Evolutionary conservation across 2,113 vertebrate species (phyloP).

Genomic region (Isurus oxyrinchus): DNA sequence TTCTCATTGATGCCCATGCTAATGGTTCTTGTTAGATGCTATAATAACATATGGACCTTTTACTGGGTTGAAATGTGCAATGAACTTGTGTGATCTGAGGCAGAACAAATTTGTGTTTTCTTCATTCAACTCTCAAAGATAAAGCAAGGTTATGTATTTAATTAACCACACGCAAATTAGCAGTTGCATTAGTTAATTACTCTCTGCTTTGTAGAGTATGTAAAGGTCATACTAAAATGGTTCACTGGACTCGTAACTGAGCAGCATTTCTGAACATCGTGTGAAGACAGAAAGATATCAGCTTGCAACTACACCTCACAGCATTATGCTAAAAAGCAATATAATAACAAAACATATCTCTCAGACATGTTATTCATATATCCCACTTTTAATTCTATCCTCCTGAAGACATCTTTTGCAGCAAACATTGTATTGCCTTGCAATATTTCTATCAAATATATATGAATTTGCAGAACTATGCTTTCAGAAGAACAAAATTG

Average conservation of each 20-base stretch:
- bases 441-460: neutral
- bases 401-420: neutral
- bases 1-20: neutral
- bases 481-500: neutral
- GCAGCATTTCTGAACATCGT: neutral
- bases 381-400: neutral
- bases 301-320: neutral
- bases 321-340: neutral
- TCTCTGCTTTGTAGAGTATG: neutral
- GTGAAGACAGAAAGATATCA: neutral
- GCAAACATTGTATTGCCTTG: neutral
- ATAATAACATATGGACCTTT: neutral
- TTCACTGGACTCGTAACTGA: neutral
- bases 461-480: neutral
- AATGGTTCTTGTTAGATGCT: neutral
- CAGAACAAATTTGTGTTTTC: slow-evolving; percentile 12
- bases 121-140: slow-evolving; percentile 17
- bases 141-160: slow-evolving; percentile 13
- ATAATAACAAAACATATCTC: neutral
- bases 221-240: neutral
- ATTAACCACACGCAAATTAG: neutral
- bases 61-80: neutral
- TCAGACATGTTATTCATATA: neutral
- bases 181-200: slow-evolving; percentile 4
- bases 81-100: neutral